These are phyloP conservation scores for Exaiptasia diaphana DNA, from an alignment of 64 coral and sea anemone genomes.

Conservation along the genomic window DNA sequence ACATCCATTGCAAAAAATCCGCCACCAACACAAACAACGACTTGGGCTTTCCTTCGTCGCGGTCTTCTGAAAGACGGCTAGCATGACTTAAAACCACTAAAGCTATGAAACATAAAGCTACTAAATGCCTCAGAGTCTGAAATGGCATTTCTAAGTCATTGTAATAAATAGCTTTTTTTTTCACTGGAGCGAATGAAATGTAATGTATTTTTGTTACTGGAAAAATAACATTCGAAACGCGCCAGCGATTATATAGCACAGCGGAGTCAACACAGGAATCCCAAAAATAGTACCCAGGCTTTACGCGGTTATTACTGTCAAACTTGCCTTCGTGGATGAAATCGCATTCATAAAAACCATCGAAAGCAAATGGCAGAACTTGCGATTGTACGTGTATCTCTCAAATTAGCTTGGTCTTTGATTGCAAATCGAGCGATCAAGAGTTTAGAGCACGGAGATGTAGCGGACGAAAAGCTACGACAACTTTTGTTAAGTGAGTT, in stretches of 20 bases:
- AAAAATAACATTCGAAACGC: neutral
- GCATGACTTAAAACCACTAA: no score
- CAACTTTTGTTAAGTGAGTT: conserved; percentile 86
- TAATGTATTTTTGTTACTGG: no score
- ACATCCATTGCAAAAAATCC: neutral
- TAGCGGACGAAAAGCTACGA: conserved; percentile 84
- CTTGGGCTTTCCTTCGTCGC: no score
- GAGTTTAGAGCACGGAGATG: conserved; percentile 62
- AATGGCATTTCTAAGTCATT: no score
- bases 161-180: no score
- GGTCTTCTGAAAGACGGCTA: no score
- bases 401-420: conserved; percentile 86
- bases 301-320: no score
- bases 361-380: conserved; percentile 73
- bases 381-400: conserved; percentile 72
- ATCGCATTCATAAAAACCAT: conserved; percentile 14
- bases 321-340: neutral
- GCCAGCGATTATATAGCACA: neutral
- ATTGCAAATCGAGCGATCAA: conserved; percentile 88
- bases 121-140: no score
- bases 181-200: no score
- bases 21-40: no score
- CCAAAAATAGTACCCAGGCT: no score
- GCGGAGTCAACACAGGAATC: neutral
- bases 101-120: no score